Evolutionary conservation across 2,797 vertebrate genomes (phyloP).

Genomic region (Peromyscus melanophrys): DNA sequence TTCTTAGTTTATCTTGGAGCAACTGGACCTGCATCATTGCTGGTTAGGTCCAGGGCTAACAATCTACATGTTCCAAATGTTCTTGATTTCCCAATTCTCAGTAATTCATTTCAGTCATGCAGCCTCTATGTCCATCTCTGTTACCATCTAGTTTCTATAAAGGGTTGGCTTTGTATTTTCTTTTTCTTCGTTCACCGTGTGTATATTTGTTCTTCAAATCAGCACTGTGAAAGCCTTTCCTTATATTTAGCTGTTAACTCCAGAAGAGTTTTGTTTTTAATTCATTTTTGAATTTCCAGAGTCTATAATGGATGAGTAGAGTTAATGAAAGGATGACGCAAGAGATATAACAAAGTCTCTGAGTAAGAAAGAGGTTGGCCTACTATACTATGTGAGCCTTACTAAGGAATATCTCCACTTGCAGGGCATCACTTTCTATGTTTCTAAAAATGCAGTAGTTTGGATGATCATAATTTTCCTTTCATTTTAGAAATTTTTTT

Average conservation of each 20-base stretch:
- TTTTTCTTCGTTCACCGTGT: background rate
- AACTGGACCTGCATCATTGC: background rate
- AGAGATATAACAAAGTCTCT: background rate
- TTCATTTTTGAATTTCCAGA: constrained; percentile 31
- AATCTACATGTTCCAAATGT: background rate
- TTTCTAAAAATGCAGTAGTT: constrained; percentile 1
- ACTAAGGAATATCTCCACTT: background rate
- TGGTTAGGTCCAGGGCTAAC: background rate
- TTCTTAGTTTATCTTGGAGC: constrained; percentile 15
- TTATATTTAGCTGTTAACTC: background rate
- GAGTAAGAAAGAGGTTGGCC: background rate
- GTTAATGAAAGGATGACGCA: background rate
- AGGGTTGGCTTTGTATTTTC: background rate
- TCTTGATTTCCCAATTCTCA: background rate
- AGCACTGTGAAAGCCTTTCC: background rate
- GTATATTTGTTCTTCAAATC: constrained; percentile 3
- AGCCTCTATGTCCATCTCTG: background rate
- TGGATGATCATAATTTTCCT: background rate
- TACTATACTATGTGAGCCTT: background rate
- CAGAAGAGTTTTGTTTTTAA: background rate
- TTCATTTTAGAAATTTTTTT: constrained; percentile 58
- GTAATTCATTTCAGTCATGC: background rate
- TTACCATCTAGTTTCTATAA: background rate
- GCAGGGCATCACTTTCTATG: background rate
- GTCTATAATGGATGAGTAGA: background rate